Conservation (phyloP, 1,140 invertebrate species). For the Trigoniulus corallinus region DNA sequence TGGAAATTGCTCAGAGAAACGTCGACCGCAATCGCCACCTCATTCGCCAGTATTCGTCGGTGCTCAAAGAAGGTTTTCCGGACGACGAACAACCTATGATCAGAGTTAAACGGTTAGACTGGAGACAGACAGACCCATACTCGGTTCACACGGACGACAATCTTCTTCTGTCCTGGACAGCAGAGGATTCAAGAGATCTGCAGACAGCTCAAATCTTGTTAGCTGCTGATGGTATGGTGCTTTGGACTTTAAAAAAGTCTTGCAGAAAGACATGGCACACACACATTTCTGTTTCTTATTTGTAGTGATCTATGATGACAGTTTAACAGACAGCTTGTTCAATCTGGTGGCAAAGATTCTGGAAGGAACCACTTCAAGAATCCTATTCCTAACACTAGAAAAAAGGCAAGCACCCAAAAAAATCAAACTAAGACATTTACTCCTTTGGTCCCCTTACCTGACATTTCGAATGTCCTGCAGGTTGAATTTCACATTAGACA, state of each 20-base stretch:
- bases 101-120: not conserved
- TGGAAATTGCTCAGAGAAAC: too few species aligned
- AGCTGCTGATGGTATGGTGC: constrained; percentile 3
- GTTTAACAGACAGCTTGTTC: constrained; percentile 20
- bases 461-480: not conserved
- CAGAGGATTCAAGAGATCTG: not conserved
- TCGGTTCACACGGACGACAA: too few species aligned
- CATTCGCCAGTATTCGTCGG: too few species aligned
- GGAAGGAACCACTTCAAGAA: constrained; percentile 10
- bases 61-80: too few species aligned
- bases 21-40: too few species aligned
- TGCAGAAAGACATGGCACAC: too few species aligned
- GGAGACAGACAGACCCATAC: not conserved
- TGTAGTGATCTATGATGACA: constrained; percentile 19
- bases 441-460: not conserved
- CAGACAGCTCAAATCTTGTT: not conserved
- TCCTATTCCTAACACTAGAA: constrained; percentile 17
- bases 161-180: not conserved
- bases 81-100: too few species aligned
- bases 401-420: constrained; percentile 10
- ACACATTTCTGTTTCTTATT: too few species aligned
- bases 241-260: not conserved
- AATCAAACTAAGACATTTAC: not conserved
- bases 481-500: constrained; percentile 2
- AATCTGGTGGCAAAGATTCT: constrained; percentile 15